Percentiles rank a stretch among this genome's conserved stretches.
Conservation (phyloP, 2,797 vertebrate species). For the Pangasius sanitwongsei region DNA sequence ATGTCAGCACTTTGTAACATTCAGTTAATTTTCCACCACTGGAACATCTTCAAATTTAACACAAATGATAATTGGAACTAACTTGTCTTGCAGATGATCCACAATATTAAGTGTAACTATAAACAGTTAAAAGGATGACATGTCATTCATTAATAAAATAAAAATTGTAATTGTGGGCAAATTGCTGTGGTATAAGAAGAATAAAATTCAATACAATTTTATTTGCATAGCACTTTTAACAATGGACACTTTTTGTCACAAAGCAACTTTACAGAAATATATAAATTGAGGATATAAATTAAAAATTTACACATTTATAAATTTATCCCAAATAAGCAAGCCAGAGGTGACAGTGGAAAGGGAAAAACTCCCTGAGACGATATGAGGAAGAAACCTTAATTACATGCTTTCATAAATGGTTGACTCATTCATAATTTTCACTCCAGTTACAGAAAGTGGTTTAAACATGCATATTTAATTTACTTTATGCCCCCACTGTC, state of each 20-base stretch:
- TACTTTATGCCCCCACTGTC: background rate
- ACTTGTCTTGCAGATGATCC: background rate
- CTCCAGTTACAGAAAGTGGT: background rate
- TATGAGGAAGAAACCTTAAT: background rate
- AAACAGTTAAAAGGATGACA: background rate
- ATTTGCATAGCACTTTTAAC: too few relatives aligned
- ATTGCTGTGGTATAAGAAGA: background rate
- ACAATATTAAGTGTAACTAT: background rate
- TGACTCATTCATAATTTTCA: background rate
- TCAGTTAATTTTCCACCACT: background rate
- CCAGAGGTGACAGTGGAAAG: too few relatives aligned
- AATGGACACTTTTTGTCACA: too few relatives aligned
- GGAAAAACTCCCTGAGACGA: too few relatives aligned
- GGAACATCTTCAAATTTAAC: background rate
- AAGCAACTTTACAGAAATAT: too few relatives aligned
- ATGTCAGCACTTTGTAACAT: background rate
- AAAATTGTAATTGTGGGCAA: background rate
- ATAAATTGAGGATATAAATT: too few relatives aligned
- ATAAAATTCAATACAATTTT: background rate
- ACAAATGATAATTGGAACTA: background rate
- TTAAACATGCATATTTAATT: background rate
- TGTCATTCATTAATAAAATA: background rate
- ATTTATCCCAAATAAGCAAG: too few relatives aligned
- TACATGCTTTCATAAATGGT: slow-evolving; percentile 1
- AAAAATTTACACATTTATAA: too few relatives aligned